Percentiles rank a stretch among this genome's conserved stretches.
phyloP scores from a whole-genome alignment of 2,113 vertebrate species.

The Hydrochoerus hydrochaeris region DNA sequence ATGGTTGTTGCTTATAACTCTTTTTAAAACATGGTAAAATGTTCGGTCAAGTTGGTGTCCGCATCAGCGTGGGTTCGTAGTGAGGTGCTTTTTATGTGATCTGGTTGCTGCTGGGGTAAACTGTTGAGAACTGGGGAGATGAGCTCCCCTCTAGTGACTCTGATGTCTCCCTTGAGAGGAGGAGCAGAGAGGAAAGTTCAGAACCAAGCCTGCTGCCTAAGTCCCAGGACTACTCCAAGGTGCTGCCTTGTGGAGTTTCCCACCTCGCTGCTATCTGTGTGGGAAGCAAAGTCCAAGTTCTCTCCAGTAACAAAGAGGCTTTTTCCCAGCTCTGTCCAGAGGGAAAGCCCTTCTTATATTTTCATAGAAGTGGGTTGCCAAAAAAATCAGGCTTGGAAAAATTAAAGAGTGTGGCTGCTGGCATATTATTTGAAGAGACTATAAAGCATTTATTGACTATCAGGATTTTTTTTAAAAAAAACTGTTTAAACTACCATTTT shows the following conservation, averaged over 20 bases:
- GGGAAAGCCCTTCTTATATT: background rate
- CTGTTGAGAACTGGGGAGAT: background rate
- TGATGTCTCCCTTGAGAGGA: background rate
- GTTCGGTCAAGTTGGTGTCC: background rate
- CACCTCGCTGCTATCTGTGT: background rate
- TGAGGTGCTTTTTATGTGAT: background rate
- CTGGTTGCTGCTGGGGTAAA: background rate
- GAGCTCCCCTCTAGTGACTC: background rate
- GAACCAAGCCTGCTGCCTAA: background rate
- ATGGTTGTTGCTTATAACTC: background rate
- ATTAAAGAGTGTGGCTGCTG: background rate
- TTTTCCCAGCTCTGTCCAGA: background rate
- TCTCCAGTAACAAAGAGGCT: background rate
- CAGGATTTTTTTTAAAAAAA: slow-evolving; percentile 8
- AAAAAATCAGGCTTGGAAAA: background rate
- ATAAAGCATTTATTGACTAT: background rate
- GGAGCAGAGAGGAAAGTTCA: background rate
- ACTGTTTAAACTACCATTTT: slow-evolving; percentile 29
- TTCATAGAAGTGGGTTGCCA: background rate
- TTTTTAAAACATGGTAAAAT: background rate
- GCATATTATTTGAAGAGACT: slow-evolving; percentile 19
- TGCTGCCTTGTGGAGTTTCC: background rate
- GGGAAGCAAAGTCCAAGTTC: background rate
- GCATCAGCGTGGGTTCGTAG: background rate
- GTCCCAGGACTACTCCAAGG: background rate